Base-by-base conservation (phyloP, 2,797 vertebrate species). In the Salarias fasciatus region DNA sequence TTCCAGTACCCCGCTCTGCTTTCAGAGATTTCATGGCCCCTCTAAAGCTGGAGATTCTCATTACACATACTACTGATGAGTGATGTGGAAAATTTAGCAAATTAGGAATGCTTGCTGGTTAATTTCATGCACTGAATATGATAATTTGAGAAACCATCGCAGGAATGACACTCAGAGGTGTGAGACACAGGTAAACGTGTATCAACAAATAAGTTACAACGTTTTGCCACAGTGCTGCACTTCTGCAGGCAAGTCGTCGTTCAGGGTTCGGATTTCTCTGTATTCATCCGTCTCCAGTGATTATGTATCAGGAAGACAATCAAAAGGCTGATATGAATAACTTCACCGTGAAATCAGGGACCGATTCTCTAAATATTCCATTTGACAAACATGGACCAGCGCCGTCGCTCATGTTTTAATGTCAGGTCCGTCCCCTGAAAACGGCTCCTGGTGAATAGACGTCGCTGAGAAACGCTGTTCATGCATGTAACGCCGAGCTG, bases 51-150 rank as follows among this genome's bases (percentile, higher is more conserved):
- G 63, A 58, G 65, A 81, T 88, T 87, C 67, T 85, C 77, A 86
- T 91, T 87, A 88, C 71, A 66, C 55, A 44, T 63, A 70, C 77
- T 78, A 72, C 41, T 70, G 65, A 78, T 86, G 82, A 91, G 78
- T 68, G 79, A 84, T 83, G 85, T 86, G 84, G 84, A 88, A 82
- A 90, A 89, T 85, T 44, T 45, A 65, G 74, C 40, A 10, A 78
- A 77, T 91, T 89, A 88, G 84, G 72, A 79, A 89, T 74, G 82
- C 79, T 75, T 55, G 43, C 45, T 80, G 78, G 57, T 81, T 83
- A 53, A 90, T 91, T 91, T 89, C 73, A 88, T 86, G 85, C 84
- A 56, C 69, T 61, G 60, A 72, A 76, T 78, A 53, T 68, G 70
- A 79, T 66, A 8, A 81, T 77, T 83, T 64, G 44, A 67, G 60